phyloP scores from a whole-genome alignment of 1,140 invertebrate species.

The Drosophila pseudoobscura region DNA sequence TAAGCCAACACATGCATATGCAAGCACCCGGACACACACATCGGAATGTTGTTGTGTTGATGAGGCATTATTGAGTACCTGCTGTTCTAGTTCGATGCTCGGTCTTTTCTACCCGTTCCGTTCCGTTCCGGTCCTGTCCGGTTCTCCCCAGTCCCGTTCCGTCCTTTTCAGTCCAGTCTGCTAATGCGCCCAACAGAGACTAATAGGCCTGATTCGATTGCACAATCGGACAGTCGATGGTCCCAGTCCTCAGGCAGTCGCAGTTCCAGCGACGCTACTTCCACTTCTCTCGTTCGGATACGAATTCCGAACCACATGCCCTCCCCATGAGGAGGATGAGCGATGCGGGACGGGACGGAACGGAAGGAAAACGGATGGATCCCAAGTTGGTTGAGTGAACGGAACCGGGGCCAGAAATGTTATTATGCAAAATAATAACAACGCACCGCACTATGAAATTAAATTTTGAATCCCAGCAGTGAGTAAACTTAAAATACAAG shows the following conservation, averaged over 20 bases:
- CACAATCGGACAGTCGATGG: constrained; percentile 26
- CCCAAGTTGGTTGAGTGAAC: constrained; percentile 5
- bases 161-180: background rate
- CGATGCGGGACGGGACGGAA: background rate
- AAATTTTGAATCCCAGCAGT: constrained; percentile 80
- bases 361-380: background rate
- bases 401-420: constrained; percentile 59
- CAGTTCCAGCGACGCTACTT: no score
- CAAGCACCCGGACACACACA: constrained; percentile 10
- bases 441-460: constrained; percentile 81
- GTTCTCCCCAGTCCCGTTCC: no score
- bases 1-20: constrained; percentile 11
- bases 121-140: no score
- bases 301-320: background rate
- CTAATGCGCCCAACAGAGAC: background rate
- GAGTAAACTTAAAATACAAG: constrained; percentile 80
- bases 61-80: constrained; percentile 29
- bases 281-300: background rate
- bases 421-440: constrained; percentile 82
- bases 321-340: no score
- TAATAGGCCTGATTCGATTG: constrained; percentile 44
- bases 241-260: constrained; percentile 9
- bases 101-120: constrained; percentile 7
- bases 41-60: constrained; percentile 46
- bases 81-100: constrained; percentile 11